Percentiles rank a stretch among this genome's conserved stretches.
These are phyloP conservation scores for Microcebus ravelobensis DNA, from an alignment of 2,113 vertebrate genomes.

Conservation along the genomic window DNA sequence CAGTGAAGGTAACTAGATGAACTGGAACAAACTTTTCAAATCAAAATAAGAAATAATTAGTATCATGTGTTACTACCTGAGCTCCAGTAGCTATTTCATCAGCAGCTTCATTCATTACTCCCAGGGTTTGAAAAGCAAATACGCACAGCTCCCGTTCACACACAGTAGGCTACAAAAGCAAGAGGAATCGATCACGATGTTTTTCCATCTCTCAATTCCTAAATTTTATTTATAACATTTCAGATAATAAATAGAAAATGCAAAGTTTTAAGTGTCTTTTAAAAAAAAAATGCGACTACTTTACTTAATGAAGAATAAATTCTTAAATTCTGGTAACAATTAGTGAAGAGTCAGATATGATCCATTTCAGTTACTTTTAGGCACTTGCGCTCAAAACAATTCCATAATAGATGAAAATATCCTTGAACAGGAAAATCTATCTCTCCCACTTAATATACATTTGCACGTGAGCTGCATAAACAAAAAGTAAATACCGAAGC, in stretches of 20 bases:
- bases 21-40: neutral
- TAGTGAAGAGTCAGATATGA: neutral
- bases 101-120: conserved; percentile 95
- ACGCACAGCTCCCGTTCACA: conserved; percentile 95
- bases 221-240: neutral
- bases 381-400: neutral
- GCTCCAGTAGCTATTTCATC: conserved; percentile 96
- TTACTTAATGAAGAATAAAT: neutral
- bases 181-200: neutral
- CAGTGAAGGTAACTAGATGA: neutral
- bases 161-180: conserved; percentile 89
- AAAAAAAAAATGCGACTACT: neutral
- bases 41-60: neutral
- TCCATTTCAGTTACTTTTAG: neutral
- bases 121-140: conserved; percentile 95
- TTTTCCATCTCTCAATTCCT: neutral
- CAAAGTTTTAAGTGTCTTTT: neutral
- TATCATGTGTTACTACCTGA: conserved; percentile 86
- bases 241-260: neutral
- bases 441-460: neutral
- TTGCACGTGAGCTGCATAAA: neutral
- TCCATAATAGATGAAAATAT: neutral
- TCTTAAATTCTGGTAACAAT: neutral
- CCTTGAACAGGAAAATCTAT: neutral
- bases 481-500: neutral